These are phyloP conservation scores for Cyanocitta stelleri DNA, from an alignment of 2,113 vertebrate genomes.

Conservation along the genomic window DNA sequence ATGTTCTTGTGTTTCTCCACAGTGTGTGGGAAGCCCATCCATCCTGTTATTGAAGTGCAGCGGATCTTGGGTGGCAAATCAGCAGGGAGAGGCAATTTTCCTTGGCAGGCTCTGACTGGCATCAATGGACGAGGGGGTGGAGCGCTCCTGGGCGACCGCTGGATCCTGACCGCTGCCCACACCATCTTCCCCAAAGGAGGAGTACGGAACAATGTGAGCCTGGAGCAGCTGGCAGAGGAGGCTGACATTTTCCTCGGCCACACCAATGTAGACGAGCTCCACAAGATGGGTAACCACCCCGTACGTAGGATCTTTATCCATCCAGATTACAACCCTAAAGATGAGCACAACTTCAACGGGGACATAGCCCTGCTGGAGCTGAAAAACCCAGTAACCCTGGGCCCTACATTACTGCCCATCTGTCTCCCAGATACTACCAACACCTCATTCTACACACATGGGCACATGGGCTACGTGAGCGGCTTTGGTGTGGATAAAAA, in stretches of 20 bases:
- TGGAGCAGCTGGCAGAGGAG: background rate
- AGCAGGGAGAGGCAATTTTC: constrained; percentile 78
- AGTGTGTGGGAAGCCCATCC: constrained; percentile 82
- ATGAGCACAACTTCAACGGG: constrained; percentile 67
- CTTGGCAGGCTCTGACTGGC: constrained; percentile 81
- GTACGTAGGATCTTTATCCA: constrained; percentile 78
- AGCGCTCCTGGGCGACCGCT: constrained; percentile 82
- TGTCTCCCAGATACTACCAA: constrained; percentile 78
- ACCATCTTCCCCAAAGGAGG: constrained; percentile 60
- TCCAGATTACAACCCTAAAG: constrained; percentile 66
- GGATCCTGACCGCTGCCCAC: constrained; percentile 91
- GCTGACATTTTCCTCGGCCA: constrained; percentile 65
- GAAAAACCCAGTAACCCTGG: constrained; percentile 70
- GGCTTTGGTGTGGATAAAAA: constrained; percentile 79
- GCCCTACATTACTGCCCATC: constrained; percentile 76
- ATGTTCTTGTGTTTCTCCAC: background rate
- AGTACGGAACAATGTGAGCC: background rate
- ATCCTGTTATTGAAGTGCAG: background rate
- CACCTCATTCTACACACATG: background rate
- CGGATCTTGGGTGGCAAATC: constrained; percentile 74
- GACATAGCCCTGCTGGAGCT: constrained; percentile 90
- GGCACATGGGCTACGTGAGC: constrained; percentile 77
- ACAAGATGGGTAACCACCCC: constrained; percentile 42
- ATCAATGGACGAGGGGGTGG: constrained; percentile 74
- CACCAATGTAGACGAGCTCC: background rate